Evolutionary conservation across 2,888 invertebrate genomes (phyloP), one percentile per base, ranked within the genome.

Genomic region (Acronicta aceris): DNA sequence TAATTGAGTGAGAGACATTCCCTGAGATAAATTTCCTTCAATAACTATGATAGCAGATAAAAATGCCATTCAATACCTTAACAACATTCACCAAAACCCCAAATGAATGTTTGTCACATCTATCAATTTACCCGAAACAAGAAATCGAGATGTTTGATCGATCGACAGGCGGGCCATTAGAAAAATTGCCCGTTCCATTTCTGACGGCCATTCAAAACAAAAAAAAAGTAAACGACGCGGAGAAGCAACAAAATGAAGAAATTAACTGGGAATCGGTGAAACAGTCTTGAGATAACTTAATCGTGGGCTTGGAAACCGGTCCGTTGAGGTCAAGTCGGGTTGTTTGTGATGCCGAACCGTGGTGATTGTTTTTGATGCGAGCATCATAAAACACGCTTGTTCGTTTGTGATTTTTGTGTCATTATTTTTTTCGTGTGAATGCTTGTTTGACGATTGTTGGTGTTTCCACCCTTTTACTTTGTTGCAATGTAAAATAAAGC

Each of bases 211-310:
- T 70, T 79, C 65, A 69, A 78, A 71, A 47, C 0, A n/a, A 38
- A 60, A 67, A 77, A 78, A 77, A 77, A 77, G 79, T 74, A 79
- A 81, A 80, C 79, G 83, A 82, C 78, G 76, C 76, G 68, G 81
- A 80, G 84, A 77, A 81, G 83, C 82, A 86, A 89, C 88, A 90
- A 89, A 91, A 92, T 91, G 91, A 91, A 91, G 91, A 92, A 91
- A 92, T 92, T 92, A 91, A 91, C 87, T 86, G 84, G 81, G 85
- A 91, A 91, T 91, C 88, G 88, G 88, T 92, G 87, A 88, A 90
- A 91, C 89, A 86, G 89, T 84, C 84, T 86, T 81, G 81, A 87
- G 91, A 91, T 92, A 89, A 86, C 90, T 91, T 91, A 91, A 91
- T 91, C 90, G 87, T 78, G 79, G 76, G 74, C 82, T 84, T 81